Evolutionary conservation across 2,113 vertebrate species (phyloP).

Genomic region (Brevimyrus niger): DNA sequence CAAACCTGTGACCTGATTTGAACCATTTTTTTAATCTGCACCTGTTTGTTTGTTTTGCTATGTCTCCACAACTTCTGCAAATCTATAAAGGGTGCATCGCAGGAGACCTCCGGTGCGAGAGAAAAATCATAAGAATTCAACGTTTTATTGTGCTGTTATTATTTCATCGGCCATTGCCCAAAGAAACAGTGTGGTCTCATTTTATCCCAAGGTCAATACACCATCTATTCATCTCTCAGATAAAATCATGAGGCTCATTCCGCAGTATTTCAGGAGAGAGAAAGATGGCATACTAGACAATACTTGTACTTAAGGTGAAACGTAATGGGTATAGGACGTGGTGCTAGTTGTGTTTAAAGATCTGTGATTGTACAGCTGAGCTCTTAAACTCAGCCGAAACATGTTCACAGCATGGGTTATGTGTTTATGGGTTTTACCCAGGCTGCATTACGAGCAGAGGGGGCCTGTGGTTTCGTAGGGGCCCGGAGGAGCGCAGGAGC

Average conservation of each 20-base stretch:
- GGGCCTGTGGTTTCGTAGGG: slow-evolving; percentile 1
- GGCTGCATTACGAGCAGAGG: neutral
- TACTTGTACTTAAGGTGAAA: neutral
- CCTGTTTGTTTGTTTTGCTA: neutral
- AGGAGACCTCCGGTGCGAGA: neutral
- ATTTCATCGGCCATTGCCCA: neutral
- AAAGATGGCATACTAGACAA: neutral
- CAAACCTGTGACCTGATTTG: slow-evolving; percentile 11
- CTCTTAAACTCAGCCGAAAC: neutral
- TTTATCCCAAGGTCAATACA: neutral
- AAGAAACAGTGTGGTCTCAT: neutral
- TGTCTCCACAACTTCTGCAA: neutral
- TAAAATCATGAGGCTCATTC: neutral
- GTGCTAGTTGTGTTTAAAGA: neutral
- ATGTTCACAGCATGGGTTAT: neutral
- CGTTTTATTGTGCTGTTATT: neutral
- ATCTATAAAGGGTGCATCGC: neutral
- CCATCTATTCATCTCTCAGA: neutral
- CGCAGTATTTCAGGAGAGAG: neutral
- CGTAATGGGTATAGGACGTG: neutral
- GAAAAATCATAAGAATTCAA: neutral
- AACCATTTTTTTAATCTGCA: neutral
- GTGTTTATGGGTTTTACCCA: neutral
- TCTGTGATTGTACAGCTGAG: neutral
- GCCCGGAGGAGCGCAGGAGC: neutral